Base-by-base conservation (phyloP, 2,797 vertebrate genomes). In the Helostoma temminkii region DNA sequence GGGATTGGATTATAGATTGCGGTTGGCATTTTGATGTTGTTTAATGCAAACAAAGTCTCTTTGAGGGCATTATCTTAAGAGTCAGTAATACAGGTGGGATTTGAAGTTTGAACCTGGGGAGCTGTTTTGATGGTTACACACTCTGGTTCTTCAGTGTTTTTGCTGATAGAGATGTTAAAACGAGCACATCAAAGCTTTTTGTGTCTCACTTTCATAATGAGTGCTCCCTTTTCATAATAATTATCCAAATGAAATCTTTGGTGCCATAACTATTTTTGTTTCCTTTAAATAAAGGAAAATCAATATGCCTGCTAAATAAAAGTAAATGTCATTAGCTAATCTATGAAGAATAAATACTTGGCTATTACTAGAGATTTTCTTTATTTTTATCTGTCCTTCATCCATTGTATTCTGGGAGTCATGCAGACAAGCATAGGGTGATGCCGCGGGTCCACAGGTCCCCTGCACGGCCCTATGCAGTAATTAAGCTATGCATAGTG, bases 11-110 rank as follows among this genome's bases (percentile, higher is more conserved):
- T 88, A 90, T 86, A 83, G 89, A 90, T 91, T 80, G 81, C 8
- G 66, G 64, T 66, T 41, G 11, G 56, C 74, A 74, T 89, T 88
- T 82, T 84, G 71, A 90, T 83, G 87, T 84, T 83, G 82, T 80
- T 84, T 79, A 88, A 86, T 84, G 80, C 78, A 85, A 85, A 86
- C 85, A 87, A 87, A 83, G 84, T 77, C 57, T 85, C 76, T 74
- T 78, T 69, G 55, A 80, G 80, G 85, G 68, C 52, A 54, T 87
- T 83, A 64, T 80, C 64, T 56, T 50, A 42, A 57, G 53, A 71
- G 74, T 74, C 63, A 60, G 80, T 78, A 73, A 53, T 66, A 42
- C 60, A 75, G 67, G 55, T 50, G 54, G 49, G 55, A 45, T 81
- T 77, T 84, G 71, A 85, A 71, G 71, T 64, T 37, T 52, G 53